These are phyloP conservation scores for fruit fly (Drosophila melanogaster) DNA, from an alignment of 1,140 invertebrate genomes.

Conservation along the genomic window Release_6_plus_ISO1_MT NT_033779.5:13636001-13636500, in stretches of 20 bases:
- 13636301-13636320: background rate
- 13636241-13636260: slow-evolving; percentile 35
- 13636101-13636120: slow-evolving; percentile 72
- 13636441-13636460: slow-evolving; percentile 60
- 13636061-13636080: slow-evolving; percentile 73
- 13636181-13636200: slow-evolving; percentile 85
- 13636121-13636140: slow-evolving; percentile 64
- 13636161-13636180: slow-evolving; percentile 61
- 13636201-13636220: slow-evolving; percentile 89
- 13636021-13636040: slow-evolving; percentile 83
- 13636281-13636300: slow-evolving; percentile 49
- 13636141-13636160: slow-evolving; percentile 68
- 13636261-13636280: slow-evolving; percentile 30
- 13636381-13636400: slow-evolving; percentile 80
- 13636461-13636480: slow-evolving; percentile 48
- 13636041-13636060: slow-evolving; percentile 77
- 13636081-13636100: slow-evolving; percentile 80
- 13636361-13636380: slow-evolving; percentile 57
- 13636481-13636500: slow-evolving; percentile 23
- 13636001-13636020: slow-evolving; percentile 68
- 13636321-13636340: slow-evolving; percentile 52
- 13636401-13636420: slow-evolving; percentile 83
- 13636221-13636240: slow-evolving; percentile 4
- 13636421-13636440: slow-evolving; percentile 64
- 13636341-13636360: slow-evolving; percentile 56